Conservation (phyloP, 2,888 invertebrate genomes). For the Melieria picta region DNA sequence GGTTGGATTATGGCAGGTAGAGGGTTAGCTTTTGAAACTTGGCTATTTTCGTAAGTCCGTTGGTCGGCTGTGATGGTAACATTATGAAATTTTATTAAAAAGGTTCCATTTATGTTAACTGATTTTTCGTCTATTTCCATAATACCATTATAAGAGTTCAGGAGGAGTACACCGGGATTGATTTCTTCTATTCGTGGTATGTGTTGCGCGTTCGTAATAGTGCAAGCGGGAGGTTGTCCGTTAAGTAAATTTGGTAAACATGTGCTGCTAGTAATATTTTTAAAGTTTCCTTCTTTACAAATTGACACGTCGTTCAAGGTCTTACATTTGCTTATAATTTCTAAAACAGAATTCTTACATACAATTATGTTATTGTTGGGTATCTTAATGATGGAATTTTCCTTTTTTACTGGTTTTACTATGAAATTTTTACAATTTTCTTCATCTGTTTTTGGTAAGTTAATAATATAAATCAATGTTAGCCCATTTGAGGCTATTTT, state of each 20-base stretch:
- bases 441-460: constrained; percentile 10
- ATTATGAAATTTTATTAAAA: constrained; percentile 29
- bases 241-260: constrained; percentile 13
- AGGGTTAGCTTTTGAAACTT: constrained; percentile 28
- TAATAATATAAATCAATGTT: constrained; percentile 9
- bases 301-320: constrained; percentile 7
- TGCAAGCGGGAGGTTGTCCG: neutral
- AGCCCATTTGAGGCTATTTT: constrained; percentile 11
- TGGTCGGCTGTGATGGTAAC: constrained; percentile 32
- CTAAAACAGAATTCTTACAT: constrained; percentile 9
- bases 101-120: constrained; percentile 22
- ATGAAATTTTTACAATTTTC: constrained; percentile 7
- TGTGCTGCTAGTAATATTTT: neutral
- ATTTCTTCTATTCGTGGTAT: constrained; percentile 37
- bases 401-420: constrained; percentile 8
- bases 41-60: constrained; percentile 24
- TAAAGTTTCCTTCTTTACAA: neutral
- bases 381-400: neutral
- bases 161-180: constrained; percentile 33
- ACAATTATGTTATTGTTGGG: constrained; percentile 2
- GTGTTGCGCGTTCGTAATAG: constrained; percentile 21
- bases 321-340: constrained; percentile 8
- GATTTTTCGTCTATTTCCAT: constrained; percentile 10
- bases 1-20: constrained; percentile 40
- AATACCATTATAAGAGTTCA: constrained; percentile 39